Conservation (phyloP, 1,140 invertebrate genomes). For the Ceratitis capitata region DNA sequence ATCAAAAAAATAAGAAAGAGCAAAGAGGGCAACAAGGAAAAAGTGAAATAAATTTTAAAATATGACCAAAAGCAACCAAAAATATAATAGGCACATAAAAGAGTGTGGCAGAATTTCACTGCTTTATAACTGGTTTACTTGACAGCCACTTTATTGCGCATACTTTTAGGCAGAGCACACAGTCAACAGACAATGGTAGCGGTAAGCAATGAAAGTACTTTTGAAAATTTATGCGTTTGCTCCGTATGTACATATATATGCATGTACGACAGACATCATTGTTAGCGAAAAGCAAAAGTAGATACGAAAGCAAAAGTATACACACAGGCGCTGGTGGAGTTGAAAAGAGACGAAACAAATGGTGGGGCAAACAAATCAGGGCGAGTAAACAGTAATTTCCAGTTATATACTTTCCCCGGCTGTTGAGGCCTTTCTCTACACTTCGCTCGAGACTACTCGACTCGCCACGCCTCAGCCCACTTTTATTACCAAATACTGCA, state of each 20-base stretch:
- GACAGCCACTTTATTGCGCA: constrained; percentile 10
- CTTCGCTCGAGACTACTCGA: not conserved
- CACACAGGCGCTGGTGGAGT: not conserved
- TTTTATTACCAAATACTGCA: not conserved
- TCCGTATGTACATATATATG: not conserved
- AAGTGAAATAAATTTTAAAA: not conserved
- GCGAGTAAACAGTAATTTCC: constrained; percentile 13
- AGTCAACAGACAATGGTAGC: not conserved
- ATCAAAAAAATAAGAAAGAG: not conserved
- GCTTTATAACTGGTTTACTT: not conserved
- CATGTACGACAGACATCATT: not conserved
- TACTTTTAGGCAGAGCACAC: not conserved
- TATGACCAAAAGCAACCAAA: not conserved
- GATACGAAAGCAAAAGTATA: not conserved
- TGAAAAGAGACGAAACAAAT: not conserved
- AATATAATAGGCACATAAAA: not conserved
- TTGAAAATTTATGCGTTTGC: constrained; percentile 12
- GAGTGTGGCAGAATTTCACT: not conserved
- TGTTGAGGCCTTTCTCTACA: too few species aligned
- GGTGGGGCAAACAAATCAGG: not conserved
- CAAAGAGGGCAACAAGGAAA: not conserved
- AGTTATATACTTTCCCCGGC: not conserved
- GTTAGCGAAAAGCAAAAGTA: not conserved
- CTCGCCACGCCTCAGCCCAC: not conserved
- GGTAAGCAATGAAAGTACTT: not conserved